Conservation (phyloP, 2,113 vertebrate species). For the Alaudala cheleensis region DNA sequence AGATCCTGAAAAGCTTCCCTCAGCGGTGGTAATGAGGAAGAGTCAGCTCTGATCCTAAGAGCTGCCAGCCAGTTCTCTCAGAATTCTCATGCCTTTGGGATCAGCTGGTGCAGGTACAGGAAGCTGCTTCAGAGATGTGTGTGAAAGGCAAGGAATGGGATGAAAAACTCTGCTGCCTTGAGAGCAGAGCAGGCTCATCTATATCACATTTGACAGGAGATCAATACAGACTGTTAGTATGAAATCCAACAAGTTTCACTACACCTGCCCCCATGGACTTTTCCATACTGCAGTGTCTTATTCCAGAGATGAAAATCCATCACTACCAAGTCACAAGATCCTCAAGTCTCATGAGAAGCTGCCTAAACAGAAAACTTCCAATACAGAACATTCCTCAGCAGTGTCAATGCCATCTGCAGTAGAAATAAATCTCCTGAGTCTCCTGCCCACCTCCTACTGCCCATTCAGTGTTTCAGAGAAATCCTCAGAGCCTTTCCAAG, state of each 20-base stretch:
- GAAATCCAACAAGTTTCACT: background rate
- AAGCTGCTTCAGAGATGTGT: background rate
- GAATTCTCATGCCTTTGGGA: background rate
- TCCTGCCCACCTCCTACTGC: background rate
- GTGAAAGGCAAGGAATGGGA: background rate
- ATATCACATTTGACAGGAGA: background rate
- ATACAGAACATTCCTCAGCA: background rate
- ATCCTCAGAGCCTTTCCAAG: conserved; percentile 39
- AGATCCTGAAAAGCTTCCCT: background rate
- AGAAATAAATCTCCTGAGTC: background rate
- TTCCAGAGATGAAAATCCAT: background rate
- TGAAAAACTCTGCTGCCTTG: background rate
- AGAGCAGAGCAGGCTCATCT: background rate
- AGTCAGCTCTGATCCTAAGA: background rate
- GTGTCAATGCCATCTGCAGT: background rate
- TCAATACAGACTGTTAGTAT: background rate
- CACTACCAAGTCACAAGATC: background rate
- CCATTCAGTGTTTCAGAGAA: conserved; percentile 30
- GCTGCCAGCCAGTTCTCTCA: background rate
- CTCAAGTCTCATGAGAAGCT: background rate
- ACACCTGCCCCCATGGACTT: background rate
- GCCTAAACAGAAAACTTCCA: background rate
- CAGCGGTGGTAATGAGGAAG: background rate
- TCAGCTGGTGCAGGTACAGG: background rate
- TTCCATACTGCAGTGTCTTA: background rate